Conservation (phyloP, 2,888 invertebrate genomes). For the Oscheius sp. region DNA sequence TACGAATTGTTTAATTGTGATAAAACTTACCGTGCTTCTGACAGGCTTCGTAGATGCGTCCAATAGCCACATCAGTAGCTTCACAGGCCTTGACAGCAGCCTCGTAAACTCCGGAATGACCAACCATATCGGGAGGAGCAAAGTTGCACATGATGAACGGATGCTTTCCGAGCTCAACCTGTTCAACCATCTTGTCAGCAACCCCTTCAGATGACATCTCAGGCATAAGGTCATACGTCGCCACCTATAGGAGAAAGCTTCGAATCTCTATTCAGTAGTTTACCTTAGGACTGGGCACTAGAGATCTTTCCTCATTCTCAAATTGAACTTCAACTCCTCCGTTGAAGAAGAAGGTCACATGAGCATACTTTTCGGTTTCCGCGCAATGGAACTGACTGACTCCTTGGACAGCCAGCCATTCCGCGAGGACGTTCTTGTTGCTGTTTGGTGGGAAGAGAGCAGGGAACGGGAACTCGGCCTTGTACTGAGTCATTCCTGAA, state of each 20-base stretch:
- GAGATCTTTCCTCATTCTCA: constrained; percentile 73
- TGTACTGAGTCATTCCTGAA: constrained; percentile 76
- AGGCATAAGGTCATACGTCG: constrained; percentile 75
- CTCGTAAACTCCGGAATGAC: constrained; percentile 74
- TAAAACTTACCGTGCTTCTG: constrained; percentile 65
- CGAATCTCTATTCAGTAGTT: not conserved
- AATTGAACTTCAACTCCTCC: constrained; percentile 75
- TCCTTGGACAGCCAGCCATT: constrained; percentile 73
- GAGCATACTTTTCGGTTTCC: constrained; percentile 74
- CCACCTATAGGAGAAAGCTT: constrained; percentile 62
- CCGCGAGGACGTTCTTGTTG: constrained; percentile 75
- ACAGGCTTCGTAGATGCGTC: constrained; percentile 74
- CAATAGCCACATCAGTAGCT: constrained; percentile 74
- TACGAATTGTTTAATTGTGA: no score
- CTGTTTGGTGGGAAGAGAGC: constrained; percentile 75
- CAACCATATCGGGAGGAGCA: constrained; percentile 77
- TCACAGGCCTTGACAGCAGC: constrained; percentile 60
- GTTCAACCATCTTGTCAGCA: constrained; percentile 74
- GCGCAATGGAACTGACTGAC: constrained; percentile 75
- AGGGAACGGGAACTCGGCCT: constrained; percentile 75
- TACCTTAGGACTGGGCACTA: constrained; percentile 76
- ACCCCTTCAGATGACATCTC: constrained; percentile 75
- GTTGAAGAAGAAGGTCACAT: constrained; percentile 77
- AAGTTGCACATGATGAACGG: constrained; percentile 76
- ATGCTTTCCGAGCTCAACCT: constrained; percentile 69